A percentile compares a stretch with the other conserved stretches of the same genome.
Evolutionary conservation across 2,888 invertebrate genomes (phyloP).

Genomic region (Drosophila tripunctata): DNA sequence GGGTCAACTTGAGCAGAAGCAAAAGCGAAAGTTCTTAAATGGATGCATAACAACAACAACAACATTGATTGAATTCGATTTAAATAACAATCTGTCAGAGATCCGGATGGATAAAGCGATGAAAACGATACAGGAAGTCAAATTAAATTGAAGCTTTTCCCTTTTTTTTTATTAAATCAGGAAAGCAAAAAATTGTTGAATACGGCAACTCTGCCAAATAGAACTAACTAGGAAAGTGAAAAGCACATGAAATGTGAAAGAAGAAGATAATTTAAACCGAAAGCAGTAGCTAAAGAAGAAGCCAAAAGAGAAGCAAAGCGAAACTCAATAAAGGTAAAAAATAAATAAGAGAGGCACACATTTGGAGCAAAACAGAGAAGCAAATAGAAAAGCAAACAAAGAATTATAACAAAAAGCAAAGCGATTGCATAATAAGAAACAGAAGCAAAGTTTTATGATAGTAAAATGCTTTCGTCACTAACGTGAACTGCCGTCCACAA

Average conservation of each 20-base stretch:
- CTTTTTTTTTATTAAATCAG: conserved; percentile 4
- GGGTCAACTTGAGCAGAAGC: conserved; percentile 1
- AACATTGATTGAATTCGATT: conserved; percentile 24
- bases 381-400: not conserved
- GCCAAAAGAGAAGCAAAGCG: not conserved
- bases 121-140: not conserved
- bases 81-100: conserved; percentile 30
- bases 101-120: not conserved
- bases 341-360: not conserved
- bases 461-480: too few relatives aligned
- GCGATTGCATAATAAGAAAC: not conserved
- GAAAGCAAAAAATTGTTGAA: not conserved
- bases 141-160: conserved; percentile 6
- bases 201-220: not conserved
- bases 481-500: too few relatives aligned
- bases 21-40: conserved; percentile 21
- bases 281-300: not conserved
- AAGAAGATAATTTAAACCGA: too few relatives aligned
- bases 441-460: not conserved
- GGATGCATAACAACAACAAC: not conserved
- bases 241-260: not conserved
- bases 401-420: not conserved
- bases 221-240: not conserved
- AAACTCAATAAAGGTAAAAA: not conserved
- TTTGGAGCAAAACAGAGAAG: too few relatives aligned